phyloP scores from a whole-genome alignment of 2,888 invertebrate species.

The Euplagia quadripunctaria region DNA sequence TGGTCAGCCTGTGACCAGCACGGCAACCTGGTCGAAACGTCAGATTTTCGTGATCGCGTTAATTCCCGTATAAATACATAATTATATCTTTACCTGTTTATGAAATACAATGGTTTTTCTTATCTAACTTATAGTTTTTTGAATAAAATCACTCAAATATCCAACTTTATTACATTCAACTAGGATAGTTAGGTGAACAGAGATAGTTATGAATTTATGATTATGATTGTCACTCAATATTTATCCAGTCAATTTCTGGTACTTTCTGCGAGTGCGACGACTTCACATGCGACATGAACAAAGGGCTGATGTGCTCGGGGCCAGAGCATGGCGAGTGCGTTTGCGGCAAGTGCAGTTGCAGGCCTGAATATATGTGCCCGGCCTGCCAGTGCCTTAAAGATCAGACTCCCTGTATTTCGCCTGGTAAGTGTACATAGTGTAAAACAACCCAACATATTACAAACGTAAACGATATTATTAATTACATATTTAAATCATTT shows the following conservation, averaged over 20 bases:
- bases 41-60: too few species aligned
- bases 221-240: background rate
- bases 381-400: slow-evolving; percentile 95
- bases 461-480: too few species aligned
- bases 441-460: background rate
- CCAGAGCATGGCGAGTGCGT: slow-evolving; percentile 94
- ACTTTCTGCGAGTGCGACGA: slow-evolving; percentile 98
- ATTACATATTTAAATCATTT: too few species aligned
- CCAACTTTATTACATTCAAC: too few species aligned
- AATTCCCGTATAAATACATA: too few species aligned
- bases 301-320: slow-evolving; percentile 93
- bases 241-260: slow-evolving; percentile 89
- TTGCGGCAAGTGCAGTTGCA: slow-evolving; percentile 95
- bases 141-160: too few species aligned
- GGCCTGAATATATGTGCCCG: slow-evolving; percentile 92
- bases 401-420: slow-evolving; percentile 90
- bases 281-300: slow-evolving; percentile 96
- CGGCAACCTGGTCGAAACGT: too few species aligned
- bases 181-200: background rate
- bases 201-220: too few species aligned
- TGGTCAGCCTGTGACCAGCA: too few species aligned
- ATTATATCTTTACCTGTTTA: too few species aligned
- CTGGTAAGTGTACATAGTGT: slow-evolving; percentile 42
- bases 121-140: too few species aligned
- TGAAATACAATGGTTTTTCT: too few species aligned